Base-by-base conservation (phyloP, 2,113 vertebrate genomes). In the Cebus imitator region DNA sequence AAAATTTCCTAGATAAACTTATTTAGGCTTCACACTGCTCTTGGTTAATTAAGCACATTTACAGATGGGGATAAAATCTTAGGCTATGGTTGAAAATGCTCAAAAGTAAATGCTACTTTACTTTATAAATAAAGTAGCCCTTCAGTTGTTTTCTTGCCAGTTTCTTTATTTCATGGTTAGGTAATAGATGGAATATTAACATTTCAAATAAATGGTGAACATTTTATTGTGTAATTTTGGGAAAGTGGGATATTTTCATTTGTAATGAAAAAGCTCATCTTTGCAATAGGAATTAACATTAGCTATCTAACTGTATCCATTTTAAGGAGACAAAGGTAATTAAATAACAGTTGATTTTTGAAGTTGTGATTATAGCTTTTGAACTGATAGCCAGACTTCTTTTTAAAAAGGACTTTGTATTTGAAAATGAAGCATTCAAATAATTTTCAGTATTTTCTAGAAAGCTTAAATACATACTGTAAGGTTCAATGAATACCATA, bases 351-450 rank as follows among this genome's bases (percentile, higher is more conserved):
- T n/a, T 85, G 43, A 40, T 81, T 92, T 80, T 70, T 81, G 1
- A 35, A 48, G 48, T 64, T 12, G 21, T 61, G 37, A 68, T 5
- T 72, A 25, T 58, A 81, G 50, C 57, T 90, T 90, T 92, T 58
- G 27, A 85, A 89, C 13, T 45, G n/a, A 83, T 40, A 96, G 14
- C 8, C 55, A 81, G 70, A 45, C 7, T 58, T 87, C 25, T 85
- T n/a, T 55, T 84, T 90, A 18, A 48, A 50, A 50, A 79, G 76
- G 48, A 32, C 30, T 50, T 50, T 79, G 20, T 68, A 88, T 85
- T 79, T 79, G 48, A 88, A 94, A 96, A 90, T 70, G n/a, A 7
- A 80, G 18, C 43, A 17, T 95, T 95, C 4, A 48, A 94, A 17
- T 27, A 64, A 48, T 55, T 80, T 89, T 70, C 6, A 80, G 40